Evolutionary conservation across 2,888 invertebrate species (phyloP).

Genomic region (Phanerotoma sp.): DNA sequence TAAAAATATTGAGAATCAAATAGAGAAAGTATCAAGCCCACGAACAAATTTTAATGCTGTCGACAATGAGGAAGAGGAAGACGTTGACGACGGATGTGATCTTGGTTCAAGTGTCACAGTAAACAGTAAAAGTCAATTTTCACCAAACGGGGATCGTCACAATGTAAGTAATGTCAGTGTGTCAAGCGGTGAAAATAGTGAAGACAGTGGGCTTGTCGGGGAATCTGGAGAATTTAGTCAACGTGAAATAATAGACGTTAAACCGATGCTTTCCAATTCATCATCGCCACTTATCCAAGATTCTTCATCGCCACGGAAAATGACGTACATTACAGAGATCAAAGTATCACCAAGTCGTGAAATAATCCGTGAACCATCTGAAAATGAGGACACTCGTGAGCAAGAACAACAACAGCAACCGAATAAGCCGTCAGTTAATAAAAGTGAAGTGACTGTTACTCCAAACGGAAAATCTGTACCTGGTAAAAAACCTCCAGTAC

Average conservation of each 20-base stretch:
- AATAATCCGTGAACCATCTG: slow-evolving; percentile 30
- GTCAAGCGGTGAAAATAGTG: slow-evolving; percentile 52
- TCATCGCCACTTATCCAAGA: slow-evolving; percentile 51
- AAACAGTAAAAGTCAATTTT: slow-evolving; percentile 40
- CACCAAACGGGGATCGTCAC: slow-evolving; percentile 40
- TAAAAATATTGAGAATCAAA: slow-evolving; percentile 27
- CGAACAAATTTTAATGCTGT: background rate
- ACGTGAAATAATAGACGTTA: slow-evolving; percentile 40
- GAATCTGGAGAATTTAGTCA: slow-evolving; percentile 47
- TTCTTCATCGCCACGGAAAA: slow-evolving; percentile 52
- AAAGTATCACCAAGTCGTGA: slow-evolving; percentile 62
- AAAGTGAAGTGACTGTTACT: slow-evolving; percentile 40
- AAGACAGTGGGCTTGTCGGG: slow-evolving; percentile 49
- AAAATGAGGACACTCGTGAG: slow-evolving; percentile 21
- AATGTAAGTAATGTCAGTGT: slow-evolving; percentile 53
- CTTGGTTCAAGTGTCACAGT: slow-evolving; percentile 44
- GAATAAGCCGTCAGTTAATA: slow-evolving; percentile 14
- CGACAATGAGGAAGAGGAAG: slow-evolving; percentile 9
- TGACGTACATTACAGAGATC: slow-evolving; percentile 73
- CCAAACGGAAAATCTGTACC: slow-evolving; percentile 49
- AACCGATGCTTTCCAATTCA: slow-evolving; percentile 55
- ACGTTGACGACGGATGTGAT: slow-evolving; percentile 43
- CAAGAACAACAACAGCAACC: slow-evolving; percentile 32
- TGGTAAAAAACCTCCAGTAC: slow-evolving; percentile 58
- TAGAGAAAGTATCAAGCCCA: slow-evolving; percentile 23